Evolutionary conservation across 64 coral and sea anemone genomes (phyloP).

Genomic region (Stichodactyla helianthus): DNA sequence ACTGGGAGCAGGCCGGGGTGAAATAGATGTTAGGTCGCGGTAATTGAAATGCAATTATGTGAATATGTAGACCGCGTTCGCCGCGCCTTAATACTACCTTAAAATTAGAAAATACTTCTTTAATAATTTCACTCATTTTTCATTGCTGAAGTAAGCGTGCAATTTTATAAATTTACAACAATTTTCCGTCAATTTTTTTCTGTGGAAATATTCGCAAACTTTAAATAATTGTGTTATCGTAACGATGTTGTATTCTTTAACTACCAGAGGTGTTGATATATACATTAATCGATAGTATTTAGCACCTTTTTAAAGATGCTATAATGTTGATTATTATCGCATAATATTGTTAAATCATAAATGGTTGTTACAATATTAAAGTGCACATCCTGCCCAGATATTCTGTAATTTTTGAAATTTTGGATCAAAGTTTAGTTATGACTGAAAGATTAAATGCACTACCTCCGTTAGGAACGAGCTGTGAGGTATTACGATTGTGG

Average conservation of each 20-base stretch:
- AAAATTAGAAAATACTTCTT: background rate
- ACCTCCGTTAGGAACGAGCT: slow-evolving; percentile 33
- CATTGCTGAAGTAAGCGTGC: background rate
- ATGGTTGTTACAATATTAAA: background rate
- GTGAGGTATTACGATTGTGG: background rate
- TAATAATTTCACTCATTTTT: background rate
- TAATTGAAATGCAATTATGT: too few species aligned
- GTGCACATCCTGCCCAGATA: background rate
- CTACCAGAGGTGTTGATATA: background rate
- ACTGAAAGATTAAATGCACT: background rate
- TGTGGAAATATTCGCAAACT: background rate
- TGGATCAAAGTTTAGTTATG: slow-evolving; percentile 29
- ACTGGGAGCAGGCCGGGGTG: too few species aligned
- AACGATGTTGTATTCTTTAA: background rate
- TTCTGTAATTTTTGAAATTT: background rate
- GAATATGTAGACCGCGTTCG: too few species aligned
- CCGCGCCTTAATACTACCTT: too few species aligned
- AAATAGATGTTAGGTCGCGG: too few species aligned
- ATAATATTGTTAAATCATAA: background rate
- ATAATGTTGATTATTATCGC: background rate
- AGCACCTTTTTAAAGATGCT: background rate
- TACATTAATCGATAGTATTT: background rate
- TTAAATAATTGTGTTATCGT: background rate
- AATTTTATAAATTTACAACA: background rate
- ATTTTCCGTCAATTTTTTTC: background rate